Conservation (phyloP, 2,797 vertebrate genomes). For the Urophycis tenuis region DNA sequence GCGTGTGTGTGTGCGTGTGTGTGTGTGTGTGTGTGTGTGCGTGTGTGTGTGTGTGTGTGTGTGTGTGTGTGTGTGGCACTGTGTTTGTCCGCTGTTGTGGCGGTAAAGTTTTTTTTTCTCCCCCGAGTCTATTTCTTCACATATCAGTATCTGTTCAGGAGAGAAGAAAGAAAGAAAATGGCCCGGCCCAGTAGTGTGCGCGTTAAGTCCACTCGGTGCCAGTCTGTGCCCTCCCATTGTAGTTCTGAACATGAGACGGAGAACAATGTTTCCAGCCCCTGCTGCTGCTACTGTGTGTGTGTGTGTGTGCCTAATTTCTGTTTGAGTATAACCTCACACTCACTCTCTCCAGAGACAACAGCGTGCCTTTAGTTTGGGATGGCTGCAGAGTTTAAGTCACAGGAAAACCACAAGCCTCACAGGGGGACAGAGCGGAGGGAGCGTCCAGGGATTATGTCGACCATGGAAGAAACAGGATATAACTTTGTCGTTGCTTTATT, state of each 20-base stretch:
- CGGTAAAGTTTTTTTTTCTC: not conserved
- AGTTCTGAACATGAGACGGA: not conserved
- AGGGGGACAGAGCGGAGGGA: not conserved
- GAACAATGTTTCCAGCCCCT: not conserved
- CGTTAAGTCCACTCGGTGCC: not conserved
- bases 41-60: no score
- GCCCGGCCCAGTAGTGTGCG: not conserved
- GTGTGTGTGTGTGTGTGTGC: no score
- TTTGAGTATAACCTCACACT: not conserved
- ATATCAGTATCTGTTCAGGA: not conserved
- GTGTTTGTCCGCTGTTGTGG: not conserved
- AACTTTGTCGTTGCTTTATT: conserved; percentile 1
- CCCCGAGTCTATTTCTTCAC: not conserved
- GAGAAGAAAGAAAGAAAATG: no score
- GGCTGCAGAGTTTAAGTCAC: not conserved
- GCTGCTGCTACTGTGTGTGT: not conserved
- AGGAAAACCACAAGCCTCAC: not conserved
- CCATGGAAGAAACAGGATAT: not conserved
- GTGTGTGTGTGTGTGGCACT: no score
- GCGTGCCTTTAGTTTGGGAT: not conserved
- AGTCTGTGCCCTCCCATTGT: not conserved
- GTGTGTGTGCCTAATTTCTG: not conserved
- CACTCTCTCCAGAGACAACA: not conserved
- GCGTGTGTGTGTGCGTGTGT: no score
- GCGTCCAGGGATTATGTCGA: not conserved